Evolutionary conservation across 2,888 invertebrate genomes (phyloP), one percentile per base, ranked within the genome.

Genomic region (Dione vanillae): DNA sequence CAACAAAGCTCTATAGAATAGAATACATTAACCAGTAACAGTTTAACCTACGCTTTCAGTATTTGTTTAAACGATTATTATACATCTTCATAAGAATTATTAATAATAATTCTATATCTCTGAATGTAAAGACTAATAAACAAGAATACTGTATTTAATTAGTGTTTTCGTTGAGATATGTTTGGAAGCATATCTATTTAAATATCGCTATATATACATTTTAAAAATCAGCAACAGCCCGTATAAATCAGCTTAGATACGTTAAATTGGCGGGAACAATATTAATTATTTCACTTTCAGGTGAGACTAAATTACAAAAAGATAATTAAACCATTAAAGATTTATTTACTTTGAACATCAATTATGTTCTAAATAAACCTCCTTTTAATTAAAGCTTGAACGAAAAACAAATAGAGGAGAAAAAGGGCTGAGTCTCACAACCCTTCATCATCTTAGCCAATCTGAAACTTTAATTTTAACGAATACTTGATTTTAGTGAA

Each of bases 301-400:
- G 89, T 90, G 83, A 90, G 90, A 91, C 89, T 90, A 89, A 90
- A 91, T 92, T 91, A 91, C 83, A 87, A 88, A 89, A 87, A 91
- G 89, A 91, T 91, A 92, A 92, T 91, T 90, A 91, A 91, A 89
- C 90, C 89, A 89, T 90, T 87, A 89, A 86, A 87, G 89, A 90
- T 91, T 90, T 91, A 90, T 90, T 91, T 91, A 90, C 91, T 89
- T 89, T 90, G 87, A 90, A 88, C 88, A 90, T 90, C 86, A 91
- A 90, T 91, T 91, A 91, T 90, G 89, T 91, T 91, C 88, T 89
- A 91, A 91, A 91, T 89, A 91, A 90, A 90, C 90, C 85, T 90
- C 88, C 89, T 90, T 91, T 91, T 91, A 92, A 91, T 92, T 91
- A 92, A 92, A 89, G 89, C 91, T 89, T 87, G 89, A 90, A 91